Evolutionary conservation across 2,797 vertebrate genomes (phyloP).

Genomic region (Siniperca undulata): DNA sequence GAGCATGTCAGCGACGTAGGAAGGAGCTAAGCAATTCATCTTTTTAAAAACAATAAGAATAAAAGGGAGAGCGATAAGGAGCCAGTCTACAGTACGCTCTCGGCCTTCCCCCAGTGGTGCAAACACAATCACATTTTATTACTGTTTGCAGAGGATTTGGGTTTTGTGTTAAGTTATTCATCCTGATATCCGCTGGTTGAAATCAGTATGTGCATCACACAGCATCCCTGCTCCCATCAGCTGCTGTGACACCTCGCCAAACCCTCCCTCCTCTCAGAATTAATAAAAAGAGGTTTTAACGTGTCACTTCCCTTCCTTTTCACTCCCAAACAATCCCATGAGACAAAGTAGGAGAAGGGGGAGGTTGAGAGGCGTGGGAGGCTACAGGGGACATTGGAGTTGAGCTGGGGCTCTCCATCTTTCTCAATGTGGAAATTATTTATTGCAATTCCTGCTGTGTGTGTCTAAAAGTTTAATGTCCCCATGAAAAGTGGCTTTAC

Average conservation of each 20-base stretch:
- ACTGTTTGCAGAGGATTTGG: constrained; percentile 22
- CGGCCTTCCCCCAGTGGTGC: background rate
- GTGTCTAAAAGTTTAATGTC: constrained; percentile 76
- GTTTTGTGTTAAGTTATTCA: constrained; percentile 45
- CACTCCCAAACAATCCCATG: constrained; percentile 57
- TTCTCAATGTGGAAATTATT: constrained; percentile 74
- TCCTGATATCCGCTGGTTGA: constrained; percentile 43
- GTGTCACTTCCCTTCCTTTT: constrained; percentile 64
- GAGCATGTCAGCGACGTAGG: no score
- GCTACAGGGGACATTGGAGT: constrained; percentile 32
- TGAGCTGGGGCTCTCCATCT: constrained; percentile 58
- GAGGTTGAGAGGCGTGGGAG: constrained; percentile 40
- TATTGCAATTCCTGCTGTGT: constrained; percentile 63
- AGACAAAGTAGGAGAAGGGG: constrained; percentile 30
- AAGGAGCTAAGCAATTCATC: no score
- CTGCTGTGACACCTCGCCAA: constrained; percentile 39
- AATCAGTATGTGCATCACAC: constrained; percentile 17
- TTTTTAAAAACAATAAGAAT: no score
- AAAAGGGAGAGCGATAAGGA: background rate
- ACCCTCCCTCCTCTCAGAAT: constrained; percentile 35
- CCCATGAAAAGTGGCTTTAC: constrained; percentile 69
- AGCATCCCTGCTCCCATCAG: constrained; percentile 40
- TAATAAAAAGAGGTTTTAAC: constrained; percentile 68
- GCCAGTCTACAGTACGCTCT: background rate
- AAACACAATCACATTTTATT: constrained; percentile 36